Percentiles rank a stretch among this genome's conserved stretches.
Evolutionary conservation across 2,113 vertebrate species (phyloP).

Genomic region (Xiphophorus maculatus): DNA sequence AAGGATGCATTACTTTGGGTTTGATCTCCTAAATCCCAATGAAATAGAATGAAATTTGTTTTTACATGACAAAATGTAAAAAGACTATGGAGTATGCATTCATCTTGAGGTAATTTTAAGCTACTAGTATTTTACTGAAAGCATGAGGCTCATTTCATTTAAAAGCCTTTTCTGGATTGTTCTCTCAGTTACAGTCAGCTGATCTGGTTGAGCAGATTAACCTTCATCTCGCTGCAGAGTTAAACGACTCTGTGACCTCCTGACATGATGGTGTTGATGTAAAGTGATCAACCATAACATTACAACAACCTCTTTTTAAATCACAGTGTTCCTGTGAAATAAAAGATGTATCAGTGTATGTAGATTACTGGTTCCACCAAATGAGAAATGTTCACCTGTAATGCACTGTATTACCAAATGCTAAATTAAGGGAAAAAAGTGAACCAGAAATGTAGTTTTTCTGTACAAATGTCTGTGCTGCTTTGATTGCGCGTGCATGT

Average conservation of each 20-base stretch:
- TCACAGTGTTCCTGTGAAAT: neutral
- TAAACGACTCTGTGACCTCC: constrained; percentile 29
- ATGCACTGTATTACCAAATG: too few species aligned
- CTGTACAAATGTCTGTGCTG: neutral
- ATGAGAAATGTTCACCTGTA: neutral
- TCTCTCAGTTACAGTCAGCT: constrained; percentile 59
- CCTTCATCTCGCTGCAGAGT: constrained; percentile 50
- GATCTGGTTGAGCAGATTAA: constrained; percentile 68
- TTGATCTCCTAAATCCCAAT: too few species aligned
- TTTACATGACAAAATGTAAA: too few species aligned
- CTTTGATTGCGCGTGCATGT: neutral
- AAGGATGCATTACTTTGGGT: too few species aligned
- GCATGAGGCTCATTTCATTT: constrained; percentile 20
- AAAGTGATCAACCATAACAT: neutral
- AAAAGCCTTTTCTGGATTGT: constrained; percentile 47
- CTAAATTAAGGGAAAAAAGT: neutral
- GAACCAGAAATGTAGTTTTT: neutral
- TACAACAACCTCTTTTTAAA: neutral
- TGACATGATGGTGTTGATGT: neutral
- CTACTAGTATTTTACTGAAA: neutral
- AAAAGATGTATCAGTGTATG: neutral
- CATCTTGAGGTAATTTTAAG: neutral
- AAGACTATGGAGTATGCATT: too few species aligned
- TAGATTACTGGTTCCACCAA: neutral
- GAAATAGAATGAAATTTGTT: too few species aligned